Evolutionary conservation across 2,888 invertebrate genomes (phyloP).

Genomic region (Cheilosia vernalis): DNA sequence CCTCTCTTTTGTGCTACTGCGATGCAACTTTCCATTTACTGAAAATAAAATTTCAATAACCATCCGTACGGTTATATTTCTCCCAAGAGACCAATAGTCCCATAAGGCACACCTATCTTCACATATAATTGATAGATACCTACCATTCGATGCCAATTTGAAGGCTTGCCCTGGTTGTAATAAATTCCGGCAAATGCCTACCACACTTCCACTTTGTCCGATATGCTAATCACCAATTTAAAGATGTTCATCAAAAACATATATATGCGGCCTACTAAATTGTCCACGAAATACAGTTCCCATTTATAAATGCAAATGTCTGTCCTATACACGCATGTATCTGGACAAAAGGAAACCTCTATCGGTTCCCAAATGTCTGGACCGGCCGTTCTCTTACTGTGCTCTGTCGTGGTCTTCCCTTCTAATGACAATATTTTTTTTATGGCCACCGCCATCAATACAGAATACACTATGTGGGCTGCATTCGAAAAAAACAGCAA

Average conservation of each 20-base stretch:
- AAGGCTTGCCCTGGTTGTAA: not conserved
- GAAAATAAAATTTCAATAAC: not conserved
- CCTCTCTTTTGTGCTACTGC: too few relatives aligned
- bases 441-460: conserved; percentile 31
- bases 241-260: not conserved
- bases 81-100: not conserved
- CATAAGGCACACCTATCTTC: not conserved
- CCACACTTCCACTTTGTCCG: not conserved
- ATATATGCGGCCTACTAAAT: not conserved
- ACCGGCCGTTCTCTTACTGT: conserved; percentile 32
- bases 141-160: not conserved
- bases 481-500: conserved; percentile 8
- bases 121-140: not conserved
- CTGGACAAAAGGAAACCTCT: not conserved
- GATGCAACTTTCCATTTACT: too few relatives aligned
- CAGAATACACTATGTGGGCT: conserved; percentile 48
- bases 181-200: not conserved
- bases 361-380: conserved; percentile 67
- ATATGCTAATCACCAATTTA: conserved; percentile 1
- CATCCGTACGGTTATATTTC: not conserved
- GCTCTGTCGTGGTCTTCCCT: conserved; percentile 15
- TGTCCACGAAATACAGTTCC: not conserved
- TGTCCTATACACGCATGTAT: not conserved
- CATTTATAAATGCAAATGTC: conserved; percentile 15
- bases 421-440: conserved; percentile 54